A percentile compares a stretch with the other conserved stretches of the same genome.
Conservation (phyloP, 2,797 vertebrate species). For the Molossus molossus region DNA sequence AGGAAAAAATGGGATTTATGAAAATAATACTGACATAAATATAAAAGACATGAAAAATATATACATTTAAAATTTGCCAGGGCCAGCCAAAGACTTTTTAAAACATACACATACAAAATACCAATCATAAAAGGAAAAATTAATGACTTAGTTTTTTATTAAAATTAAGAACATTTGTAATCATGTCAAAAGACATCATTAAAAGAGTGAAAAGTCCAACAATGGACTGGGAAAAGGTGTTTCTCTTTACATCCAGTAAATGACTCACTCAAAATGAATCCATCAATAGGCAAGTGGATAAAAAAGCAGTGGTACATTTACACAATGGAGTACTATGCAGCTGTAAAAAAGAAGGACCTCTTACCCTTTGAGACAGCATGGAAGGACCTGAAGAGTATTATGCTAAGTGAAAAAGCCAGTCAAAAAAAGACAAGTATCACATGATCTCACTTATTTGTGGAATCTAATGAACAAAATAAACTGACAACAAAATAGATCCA, state of each 20-base stretch:
- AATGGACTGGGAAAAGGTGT: neutral
- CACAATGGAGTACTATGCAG: too few relatives aligned
- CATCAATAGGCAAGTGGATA: too few relatives aligned
- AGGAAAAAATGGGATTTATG: neutral
- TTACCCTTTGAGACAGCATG: too few relatives aligned
- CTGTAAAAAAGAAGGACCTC: too few relatives aligned
- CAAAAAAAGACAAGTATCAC: too few relatives aligned
- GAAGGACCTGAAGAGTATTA: too few relatives aligned
- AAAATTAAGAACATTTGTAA: neutral
- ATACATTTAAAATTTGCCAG: neutral
- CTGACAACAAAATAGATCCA: too few relatives aligned
- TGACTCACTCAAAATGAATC: neutral
- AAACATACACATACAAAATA: neutral
- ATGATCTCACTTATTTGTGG: too few relatives aligned
- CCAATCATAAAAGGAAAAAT: neutral
- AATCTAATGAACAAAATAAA: too few relatives aligned
- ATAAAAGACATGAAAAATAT: neutral
- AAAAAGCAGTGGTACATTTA: too few relatives aligned
- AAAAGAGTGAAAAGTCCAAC: neutral
- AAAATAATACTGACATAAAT: neutral
- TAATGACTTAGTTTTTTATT: neutral
- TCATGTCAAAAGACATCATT: neutral
- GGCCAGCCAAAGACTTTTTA: constrained; percentile 10
- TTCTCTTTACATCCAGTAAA: neutral
- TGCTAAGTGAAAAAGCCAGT: too few relatives aligned